Percentiles rank a stretch among this genome's conserved stretches.
Conservation (phyloP, 1,140 invertebrate genomes). For the Neodiprion lecontei region DNA sequence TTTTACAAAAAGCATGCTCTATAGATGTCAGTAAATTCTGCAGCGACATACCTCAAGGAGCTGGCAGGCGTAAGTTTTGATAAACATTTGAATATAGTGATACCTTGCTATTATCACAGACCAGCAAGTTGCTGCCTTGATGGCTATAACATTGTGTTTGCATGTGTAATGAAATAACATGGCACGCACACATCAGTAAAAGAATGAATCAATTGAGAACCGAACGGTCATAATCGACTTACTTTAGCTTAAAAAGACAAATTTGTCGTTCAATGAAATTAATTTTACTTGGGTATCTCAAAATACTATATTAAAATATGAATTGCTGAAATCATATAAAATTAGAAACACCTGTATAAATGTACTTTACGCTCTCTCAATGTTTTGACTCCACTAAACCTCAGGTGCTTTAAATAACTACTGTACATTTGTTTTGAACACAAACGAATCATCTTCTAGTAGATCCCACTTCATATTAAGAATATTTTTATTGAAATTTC, state of each 20-base stretch:
- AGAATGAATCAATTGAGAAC: too few species aligned
- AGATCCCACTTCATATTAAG: not conserved
- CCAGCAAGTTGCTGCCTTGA: too few species aligned
- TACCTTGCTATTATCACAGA: too few species aligned
- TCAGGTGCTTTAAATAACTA: too few species aligned
- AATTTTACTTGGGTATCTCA: not conserved
- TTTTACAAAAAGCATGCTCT: slow-evolving; percentile 79
- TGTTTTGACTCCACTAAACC: too few species aligned
- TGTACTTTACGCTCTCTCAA: too few species aligned
- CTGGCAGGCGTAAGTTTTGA: slow-evolving; percentile 77
- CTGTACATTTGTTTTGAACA: too few species aligned
- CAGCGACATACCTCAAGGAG: slow-evolving; percentile 80
- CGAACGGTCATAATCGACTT: not conserved
- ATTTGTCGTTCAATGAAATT: slow-evolving; percentile 18
- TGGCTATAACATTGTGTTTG: slow-evolving; percentile 16
- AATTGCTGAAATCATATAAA: too few species aligned
- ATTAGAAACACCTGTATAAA: too few species aligned
- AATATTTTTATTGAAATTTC: slow-evolving; percentile 45
- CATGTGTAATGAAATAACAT: not conserved
- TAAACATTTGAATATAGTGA: slow-evolving; percentile 9
- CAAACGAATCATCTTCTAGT: not conserved
- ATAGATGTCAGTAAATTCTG: slow-evolving; percentile 87
- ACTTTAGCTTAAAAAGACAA: slow-evolving; percentile 21
- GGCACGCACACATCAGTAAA: not conserved
- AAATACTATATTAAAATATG: too few species aligned